phyloP scores from a whole-genome alignment of 2,113 vertebrate species.

The Phalacrocorax pelagicus region DNA sequence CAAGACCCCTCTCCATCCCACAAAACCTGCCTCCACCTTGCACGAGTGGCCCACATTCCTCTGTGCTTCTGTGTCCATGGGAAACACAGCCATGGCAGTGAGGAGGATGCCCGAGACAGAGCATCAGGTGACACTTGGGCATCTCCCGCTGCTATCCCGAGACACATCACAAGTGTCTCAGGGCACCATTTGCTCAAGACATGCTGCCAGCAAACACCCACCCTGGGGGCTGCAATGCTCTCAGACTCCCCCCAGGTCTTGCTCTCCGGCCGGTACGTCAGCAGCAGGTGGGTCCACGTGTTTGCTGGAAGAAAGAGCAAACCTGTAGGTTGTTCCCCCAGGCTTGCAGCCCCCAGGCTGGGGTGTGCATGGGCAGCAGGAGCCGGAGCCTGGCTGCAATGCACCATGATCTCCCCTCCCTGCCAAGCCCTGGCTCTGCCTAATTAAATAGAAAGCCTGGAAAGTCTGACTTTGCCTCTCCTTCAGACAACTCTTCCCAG shows the following conservation, averaged over 20 bases:
- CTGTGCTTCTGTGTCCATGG: background rate
- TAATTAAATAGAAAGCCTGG: background rate
- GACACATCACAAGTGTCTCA: background rate
- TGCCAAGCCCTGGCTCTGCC: background rate
- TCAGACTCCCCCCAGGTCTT: rapidly evolving
- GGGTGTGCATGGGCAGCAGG: background rate
- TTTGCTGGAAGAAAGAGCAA: background rate
- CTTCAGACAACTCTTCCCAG: background rate
- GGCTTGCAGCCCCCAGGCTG: rapidly evolving
- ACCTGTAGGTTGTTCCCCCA: background rate
- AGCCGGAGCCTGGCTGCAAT: rapidly evolving
- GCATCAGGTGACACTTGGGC: rapidly evolving
- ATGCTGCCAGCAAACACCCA: background rate
- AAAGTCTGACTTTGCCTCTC: background rate
- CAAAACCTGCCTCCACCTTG: background rate
- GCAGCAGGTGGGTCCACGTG: rapidly evolving
- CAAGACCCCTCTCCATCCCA: background rate
- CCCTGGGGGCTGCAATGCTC: background rate
- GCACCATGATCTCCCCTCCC: background rate
- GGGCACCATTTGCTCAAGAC: background rate
- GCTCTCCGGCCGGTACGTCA: rapidly evolving
- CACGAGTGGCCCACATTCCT: rapidly evolving
- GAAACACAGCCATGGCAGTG: rapidly evolving
- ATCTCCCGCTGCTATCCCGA: background rate
- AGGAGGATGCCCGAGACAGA: rapidly evolving